Evolutionary conservation across 2,888 invertebrate genomes (phyloP).

Genomic region (Lysandra bellargus): DNA sequence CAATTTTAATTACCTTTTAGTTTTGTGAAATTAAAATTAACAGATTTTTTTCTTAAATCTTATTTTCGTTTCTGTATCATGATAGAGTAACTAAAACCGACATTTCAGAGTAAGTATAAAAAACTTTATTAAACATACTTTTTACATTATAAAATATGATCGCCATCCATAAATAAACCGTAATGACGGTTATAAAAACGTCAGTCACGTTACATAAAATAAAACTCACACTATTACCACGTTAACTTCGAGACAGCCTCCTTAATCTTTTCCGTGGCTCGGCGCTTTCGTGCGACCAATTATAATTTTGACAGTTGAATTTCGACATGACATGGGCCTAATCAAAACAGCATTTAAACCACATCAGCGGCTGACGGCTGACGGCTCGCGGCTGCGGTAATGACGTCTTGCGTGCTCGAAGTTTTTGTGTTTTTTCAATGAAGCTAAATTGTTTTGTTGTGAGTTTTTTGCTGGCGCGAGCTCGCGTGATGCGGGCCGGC

Average conservation of each 20-base stretch:
- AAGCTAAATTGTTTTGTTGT: conserved; percentile 68
- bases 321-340: conserved; percentile 82
- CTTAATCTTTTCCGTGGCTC: conserved; percentile 58
- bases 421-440: conserved; percentile 60
- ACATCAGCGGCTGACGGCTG: conserved; percentile 67
- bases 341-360: conserved; percentile 81
- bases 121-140: conserved; percentile 6
- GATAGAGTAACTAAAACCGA: not conserved
- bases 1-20: not conserved
- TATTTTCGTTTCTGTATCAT: not conserved
- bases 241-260: conserved; percentile 43
- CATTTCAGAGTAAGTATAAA: not conserved
- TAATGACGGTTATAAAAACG: conserved; percentile 38
- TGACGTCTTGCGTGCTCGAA: conserved; percentile 59
- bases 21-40: not conserved
- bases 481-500: conserved; percentile 57
- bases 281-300: conserved; percentile 75
- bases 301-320: conserved; percentile 81
- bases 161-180: conserved; percentile 26
- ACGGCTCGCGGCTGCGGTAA: conserved; percentile 79
- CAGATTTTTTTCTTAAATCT: not conserved
- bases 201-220: conserved; percentile 39
- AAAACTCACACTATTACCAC: conserved; percentile 27
- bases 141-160: conserved; percentile 13
- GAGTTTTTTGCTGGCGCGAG: conserved; percentile 58